Base-by-base conservation (phyloP, 1,140 invertebrate species). In the Tetragnatha versicolor region DNA sequence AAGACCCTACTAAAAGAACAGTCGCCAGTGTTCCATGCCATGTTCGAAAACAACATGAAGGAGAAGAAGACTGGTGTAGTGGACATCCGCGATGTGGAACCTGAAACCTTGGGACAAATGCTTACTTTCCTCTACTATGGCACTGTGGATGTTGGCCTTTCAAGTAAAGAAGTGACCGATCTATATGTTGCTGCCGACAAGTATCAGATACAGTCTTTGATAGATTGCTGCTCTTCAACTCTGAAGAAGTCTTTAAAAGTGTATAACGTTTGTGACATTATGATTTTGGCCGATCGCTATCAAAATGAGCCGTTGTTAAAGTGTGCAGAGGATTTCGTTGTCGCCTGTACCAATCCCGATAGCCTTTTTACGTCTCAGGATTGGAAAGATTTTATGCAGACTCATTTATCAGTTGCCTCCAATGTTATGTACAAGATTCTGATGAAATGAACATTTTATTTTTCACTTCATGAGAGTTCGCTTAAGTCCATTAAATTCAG, bases 11-110 rank as follows among this genome's bases (percentile, higher is more conserved):
- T 98, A 85, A 93, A 87, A 95, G 96, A 96, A 80, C 90, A 96
- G 82, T 98, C 95, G 89, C 94, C 95, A 20, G 90, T 91, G 10
- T 98, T 98, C 87, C 94, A 94, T 83, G 97, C 97, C 65, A 99
- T 99, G 97, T 98, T 99, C 87, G 96, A 97, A 86, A 96, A 98
- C 88, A 95, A 98, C 87, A 98, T 98, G 96, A 94, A 98, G 85
- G 97, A 98, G 85, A 89, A 93, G 81, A 20, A 72, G 5, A 81
- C 81, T 17, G 83, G 78, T 25, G 39, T 60, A 4, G 35, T 82
- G 27, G 82, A 85, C 20, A 51, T 61, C 1, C 76, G 81, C 9
- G 61, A 79, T 25, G 3, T 66, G 39, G 25, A 66, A 3, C 25
- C 14, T 2, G 55, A 31, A 25, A 33, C 31, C 2, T 10, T 33